phyloP scores from a whole-genome alignment of 2,797 vertebrate genomes.

The Chrysocyon brachyurus region DNA sequence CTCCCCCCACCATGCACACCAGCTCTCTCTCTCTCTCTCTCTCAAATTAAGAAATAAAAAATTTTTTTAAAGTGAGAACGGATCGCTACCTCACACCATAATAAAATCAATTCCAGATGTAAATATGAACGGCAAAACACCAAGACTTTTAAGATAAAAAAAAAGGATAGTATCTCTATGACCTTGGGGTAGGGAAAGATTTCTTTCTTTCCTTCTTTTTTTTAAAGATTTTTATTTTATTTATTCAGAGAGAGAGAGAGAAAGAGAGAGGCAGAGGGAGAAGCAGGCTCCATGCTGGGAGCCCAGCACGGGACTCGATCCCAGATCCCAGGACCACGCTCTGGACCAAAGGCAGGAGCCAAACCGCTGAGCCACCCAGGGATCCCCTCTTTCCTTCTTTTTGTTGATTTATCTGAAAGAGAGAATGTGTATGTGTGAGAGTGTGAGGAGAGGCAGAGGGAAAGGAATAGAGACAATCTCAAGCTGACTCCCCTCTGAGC shows the following conservation, averaged over 20 bases:
- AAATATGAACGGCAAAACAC: not conserved
- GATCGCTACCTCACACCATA: not conserved
- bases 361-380: too few species aligned
- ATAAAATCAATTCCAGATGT: not conserved
- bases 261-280: too few species aligned
- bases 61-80: not conserved
- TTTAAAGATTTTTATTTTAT: too few species aligned
- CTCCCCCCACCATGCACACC: not conserved
- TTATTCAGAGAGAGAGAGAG: too few species aligned
- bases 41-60: not conserved
- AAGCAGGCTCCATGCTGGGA: too few species aligned
- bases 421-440: not conserved
- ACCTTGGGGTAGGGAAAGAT: not conserved
- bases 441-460: not conserved
- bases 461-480: not conserved
- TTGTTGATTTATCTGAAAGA: not conserved
- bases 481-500: not conserved
- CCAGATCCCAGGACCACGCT: too few species aligned
- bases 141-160: not conserved
- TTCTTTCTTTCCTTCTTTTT: not conserved
- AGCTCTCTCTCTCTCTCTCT: not conserved
- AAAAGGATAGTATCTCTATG: not conserved
- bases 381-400: not conserved
- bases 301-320: too few species aligned
- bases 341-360: too few species aligned